phyloP scores from a whole-genome alignment of 1,140 invertebrate genomes.

The Mizuhopecten yessoensis region DNA sequence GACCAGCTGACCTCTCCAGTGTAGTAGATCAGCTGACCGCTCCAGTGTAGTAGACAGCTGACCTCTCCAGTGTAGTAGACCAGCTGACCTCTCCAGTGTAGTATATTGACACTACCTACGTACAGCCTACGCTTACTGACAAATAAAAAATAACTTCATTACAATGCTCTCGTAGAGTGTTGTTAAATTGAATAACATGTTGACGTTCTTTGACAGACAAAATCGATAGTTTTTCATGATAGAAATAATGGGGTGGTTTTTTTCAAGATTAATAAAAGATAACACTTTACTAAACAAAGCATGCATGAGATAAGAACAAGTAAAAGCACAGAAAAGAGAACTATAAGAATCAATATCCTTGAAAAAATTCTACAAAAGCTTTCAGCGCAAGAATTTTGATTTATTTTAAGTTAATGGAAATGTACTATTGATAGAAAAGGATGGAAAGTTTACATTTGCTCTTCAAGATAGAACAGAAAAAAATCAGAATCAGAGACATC shows the following conservation, averaged over 20 bases:
- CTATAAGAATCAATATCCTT: not conserved
- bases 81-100: too few relatives aligned
- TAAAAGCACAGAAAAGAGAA: not conserved
- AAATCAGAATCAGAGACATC: not conserved
- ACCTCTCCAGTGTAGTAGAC: not conserved
- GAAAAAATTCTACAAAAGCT: not conserved
- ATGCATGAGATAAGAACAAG: not conserved
- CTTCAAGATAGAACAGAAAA: not conserved
- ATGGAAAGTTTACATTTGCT: not conserved
- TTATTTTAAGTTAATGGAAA: not conserved
- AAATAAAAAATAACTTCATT: not conserved
- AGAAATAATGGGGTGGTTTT: not conserved
- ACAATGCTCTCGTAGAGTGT: not conserved
- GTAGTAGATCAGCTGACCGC: not conserved
- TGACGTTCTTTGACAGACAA: not conserved
- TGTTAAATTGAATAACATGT: conserved; percentile 4
- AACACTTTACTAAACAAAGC: not conserved
- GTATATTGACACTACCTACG: not conserved
- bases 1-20: not conserved
- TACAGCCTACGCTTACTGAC: not conserved
- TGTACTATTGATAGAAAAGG: not conserved
- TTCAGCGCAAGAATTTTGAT: not conserved
- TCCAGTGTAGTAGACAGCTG: not conserved
- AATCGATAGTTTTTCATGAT: conserved; percentile 3
- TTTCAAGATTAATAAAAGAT: not conserved